These are phyloP conservation scores for Phainopepla nitens DNA, from an alignment of 2,113 vertebrate genomes.

Conservation along the genomic window DNA sequence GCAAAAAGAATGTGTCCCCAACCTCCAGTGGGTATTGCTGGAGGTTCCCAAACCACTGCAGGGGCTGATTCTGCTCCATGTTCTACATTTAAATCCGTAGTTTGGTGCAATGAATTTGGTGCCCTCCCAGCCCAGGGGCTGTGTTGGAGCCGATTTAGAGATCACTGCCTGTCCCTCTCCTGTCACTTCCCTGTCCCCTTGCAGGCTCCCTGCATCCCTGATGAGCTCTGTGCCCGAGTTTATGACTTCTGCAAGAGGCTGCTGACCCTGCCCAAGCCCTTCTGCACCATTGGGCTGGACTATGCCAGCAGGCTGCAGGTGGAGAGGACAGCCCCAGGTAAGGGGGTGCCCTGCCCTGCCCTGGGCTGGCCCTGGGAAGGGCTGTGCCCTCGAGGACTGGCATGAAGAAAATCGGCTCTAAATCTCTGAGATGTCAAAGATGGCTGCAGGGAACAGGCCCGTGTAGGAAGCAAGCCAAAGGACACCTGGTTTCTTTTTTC, in stretches of 20 bases:
- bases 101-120: not conserved
- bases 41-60: not conserved
- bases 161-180: not conserved
- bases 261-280: conserved; percentile 86
- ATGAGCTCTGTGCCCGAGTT: conserved; percentile 83
- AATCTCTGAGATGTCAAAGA: not conserved
- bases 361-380: rapidly evolving
- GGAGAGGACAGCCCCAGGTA: conserved; percentile 81
- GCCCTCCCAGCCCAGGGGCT: not conserved
- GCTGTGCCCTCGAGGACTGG: rapidly evolving
- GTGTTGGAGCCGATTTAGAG: not conserved
- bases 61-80: not conserved
- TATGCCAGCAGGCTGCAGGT: conserved; percentile 81
- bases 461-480: not conserved
- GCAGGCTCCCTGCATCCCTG: conserved; percentile 83
- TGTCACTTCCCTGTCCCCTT: not conserved
- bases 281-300: conserved; percentile 84
- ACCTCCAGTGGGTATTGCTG: not conserved
- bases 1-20: not conserved
- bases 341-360: not conserved
- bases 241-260: conserved; percentile 86
- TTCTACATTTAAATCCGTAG: not conserved
- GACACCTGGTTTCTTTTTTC: not conserved
- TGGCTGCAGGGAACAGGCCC: not conserved
- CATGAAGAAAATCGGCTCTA: not conserved